A percentile compares a stretch with the other conserved stretches of the same genome.
Evolutionary conservation across 2,888 invertebrate species (phyloP).

Genomic region (Scaptomyza polygonia): DNA sequence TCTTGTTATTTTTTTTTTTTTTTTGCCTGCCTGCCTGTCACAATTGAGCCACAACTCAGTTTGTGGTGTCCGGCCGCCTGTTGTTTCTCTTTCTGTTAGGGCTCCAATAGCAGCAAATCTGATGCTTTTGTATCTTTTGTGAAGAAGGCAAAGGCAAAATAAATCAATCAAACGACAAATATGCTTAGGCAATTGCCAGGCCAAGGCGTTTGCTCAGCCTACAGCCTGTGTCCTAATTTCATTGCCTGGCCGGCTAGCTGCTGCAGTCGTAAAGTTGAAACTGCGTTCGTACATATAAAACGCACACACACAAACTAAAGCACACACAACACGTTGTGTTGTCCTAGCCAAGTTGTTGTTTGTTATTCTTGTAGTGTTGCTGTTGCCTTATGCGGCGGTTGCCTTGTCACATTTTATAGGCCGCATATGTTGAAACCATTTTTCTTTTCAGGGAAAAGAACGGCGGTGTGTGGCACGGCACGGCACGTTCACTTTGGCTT

Average conservation of each 20-base stretch:
- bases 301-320: slow-evolving; percentile 4
- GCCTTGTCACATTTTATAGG: slow-evolving; percentile 77
- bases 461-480: slow-evolving; percentile 59
- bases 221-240: slow-evolving; percentile 67
- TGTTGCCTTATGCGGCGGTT: slow-evolving; percentile 46
- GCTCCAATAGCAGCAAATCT: slow-evolving; percentile 21
- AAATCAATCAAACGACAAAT: slow-evolving; percentile 82
- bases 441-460: slow-evolving; percentile 39
- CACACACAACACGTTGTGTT: slow-evolving; percentile 39
- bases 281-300: slow-evolving; percentile 34
- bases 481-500: slow-evolving; percentile 70
- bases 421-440: slow-evolving; percentile 73
- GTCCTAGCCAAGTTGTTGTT: slow-evolving; percentile 51
- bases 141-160: slow-evolving; percentile 64
- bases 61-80: slow-evolving; percentile 22
- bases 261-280: slow-evolving; percentile 39
- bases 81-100: slow-evolving; percentile 13
- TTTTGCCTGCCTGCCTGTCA: slow-evolving; percentile 41
- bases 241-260: slow-evolving; percentile 48
- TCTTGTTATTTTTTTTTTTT: not conserved
- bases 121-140: slow-evolving; percentile 44
- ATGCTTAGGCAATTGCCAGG: slow-evolving; percentile 77
- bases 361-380: slow-evolving; percentile 16
- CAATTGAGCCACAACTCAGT: slow-evolving; percentile 62
- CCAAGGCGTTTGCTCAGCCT: slow-evolving; percentile 35